A percentile compares a stretch with the other conserved stretches of the same genome.
phyloP scores from a whole-genome alignment of 2,113 vertebrate species.

The Callopanchax toddi region DNA sequence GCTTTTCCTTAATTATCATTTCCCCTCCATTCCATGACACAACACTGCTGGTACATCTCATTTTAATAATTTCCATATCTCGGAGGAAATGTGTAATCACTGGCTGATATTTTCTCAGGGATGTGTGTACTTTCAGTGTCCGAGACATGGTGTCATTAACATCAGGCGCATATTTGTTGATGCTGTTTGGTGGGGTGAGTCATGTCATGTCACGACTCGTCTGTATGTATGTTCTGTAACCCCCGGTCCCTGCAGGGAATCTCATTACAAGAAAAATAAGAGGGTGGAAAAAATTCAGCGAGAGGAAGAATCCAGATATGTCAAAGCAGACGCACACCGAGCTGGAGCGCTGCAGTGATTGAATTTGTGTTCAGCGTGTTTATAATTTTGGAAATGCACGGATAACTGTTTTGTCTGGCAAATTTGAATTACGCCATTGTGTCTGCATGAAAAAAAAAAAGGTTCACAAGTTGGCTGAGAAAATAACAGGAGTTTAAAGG shows the following conservation, averaged over 20 bases:
- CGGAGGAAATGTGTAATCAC: conserved; percentile 63
- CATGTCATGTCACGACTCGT: conserved; percentile 66
- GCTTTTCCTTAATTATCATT: conserved; percentile 1
- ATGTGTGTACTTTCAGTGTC: conserved; percentile 51
- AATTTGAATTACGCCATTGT: background rate
- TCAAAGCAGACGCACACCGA: conserved; percentile 41
- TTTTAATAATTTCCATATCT: conserved; percentile 65
- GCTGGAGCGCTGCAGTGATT: conserved; percentile 28
- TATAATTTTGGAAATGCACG: conserved; percentile 4
- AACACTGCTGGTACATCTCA: conserved; percentile 6
- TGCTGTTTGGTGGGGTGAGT: conserved; percentile 57
- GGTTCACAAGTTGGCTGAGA: conserved; percentile 1
- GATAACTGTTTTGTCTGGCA: background rate
- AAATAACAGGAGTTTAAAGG: background rate
- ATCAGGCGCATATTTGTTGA: conserved; percentile 65
- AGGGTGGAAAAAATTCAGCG: conserved; percentile 4
- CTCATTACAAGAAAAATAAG: conserved; percentile 63
- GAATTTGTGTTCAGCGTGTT: conserved; percentile 11
- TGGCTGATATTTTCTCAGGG: conserved; percentile 55
- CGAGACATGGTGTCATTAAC: conserved; percentile 69
- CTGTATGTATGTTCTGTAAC: conserved; percentile 60
- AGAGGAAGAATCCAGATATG: conserved; percentile 56
- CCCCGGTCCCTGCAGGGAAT: conserved; percentile 65
- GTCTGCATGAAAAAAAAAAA: background rate
- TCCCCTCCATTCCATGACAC: conserved; percentile 16